Evolutionary conservation across 2,113 vertebrate species (phyloP), one percentile per base, ranked within the genome.

Genomic region (Lamprologus sp.): DNA sequence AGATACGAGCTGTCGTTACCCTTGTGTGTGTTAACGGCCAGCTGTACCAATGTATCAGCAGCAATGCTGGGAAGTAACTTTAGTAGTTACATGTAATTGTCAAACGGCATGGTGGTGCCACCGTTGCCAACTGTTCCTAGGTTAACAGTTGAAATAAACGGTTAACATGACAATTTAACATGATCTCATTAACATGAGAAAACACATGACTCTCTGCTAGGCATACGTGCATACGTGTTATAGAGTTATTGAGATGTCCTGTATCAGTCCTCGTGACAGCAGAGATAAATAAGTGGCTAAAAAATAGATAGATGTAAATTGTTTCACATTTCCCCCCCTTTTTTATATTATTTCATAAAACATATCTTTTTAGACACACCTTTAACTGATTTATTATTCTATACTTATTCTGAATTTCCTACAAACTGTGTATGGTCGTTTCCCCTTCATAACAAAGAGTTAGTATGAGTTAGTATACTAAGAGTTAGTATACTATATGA

Each of bases 1-100:
- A 2, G 21, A 26, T 11, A 7, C 1, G 7, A 26, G 21, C 65
- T 5, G 0, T 7, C 3, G 0, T 17, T 47, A 26, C 8, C 8
- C 40, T 45, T 26, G n/a, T 26, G 1, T 26, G 37, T 15, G 1
- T 73, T 26, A 73, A 45, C 3, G 9, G 9, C 23, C 9, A 47
- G 23, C 68, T 75, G 23, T 47, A 47, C 8, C 40, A 73, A 45
- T 45, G 68, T 45, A 47, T 26, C 21, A 47, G 40, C 40, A 73
- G 0, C 40, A 47, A 10, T 73, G 9, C 23, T 17, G 40, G 37
- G 1, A 73, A 73, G 3, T 60, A 7, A 73, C 21, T 47, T 45
- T 45, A 45, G 37, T 26, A 73, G 37, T 45, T 73, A 73, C 5
- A 26, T 73, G 40, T 45, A 11, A 45, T 17, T 26, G 13, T 45